A percentile compares a stretch with the other conserved stretches of the same genome.
These are phyloP conservation scores for Oxyteleia sp. DNA, from an alignment of 2,888 invertebrate genomes.

Conservation along the genomic window DNA sequence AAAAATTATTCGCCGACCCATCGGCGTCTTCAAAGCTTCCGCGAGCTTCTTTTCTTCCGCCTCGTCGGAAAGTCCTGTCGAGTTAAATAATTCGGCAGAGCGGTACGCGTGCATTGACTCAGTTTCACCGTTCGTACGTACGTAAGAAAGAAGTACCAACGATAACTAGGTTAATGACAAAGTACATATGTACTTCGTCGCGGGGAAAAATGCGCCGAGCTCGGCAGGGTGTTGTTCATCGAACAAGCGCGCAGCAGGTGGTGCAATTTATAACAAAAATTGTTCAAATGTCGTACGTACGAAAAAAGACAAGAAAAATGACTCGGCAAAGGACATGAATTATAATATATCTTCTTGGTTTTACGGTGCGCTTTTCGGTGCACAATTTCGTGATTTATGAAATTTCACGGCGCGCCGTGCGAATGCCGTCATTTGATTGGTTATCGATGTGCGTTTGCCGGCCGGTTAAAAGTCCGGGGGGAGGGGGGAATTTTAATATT, in stretches of 20 bases:
- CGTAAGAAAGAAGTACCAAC: slow-evolving; percentile 9
- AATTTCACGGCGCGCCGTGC: slow-evolving; percentile 1
- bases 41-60: neutral
- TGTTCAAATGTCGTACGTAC: slow-evolving; percentile 52
- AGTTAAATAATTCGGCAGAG: neutral
- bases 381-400: slow-evolving; percentile 55
- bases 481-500: too few relatives aligned
- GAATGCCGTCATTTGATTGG: slow-evolving; percentile 23
- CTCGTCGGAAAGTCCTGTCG: too few relatives aligned
- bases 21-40: neutral
- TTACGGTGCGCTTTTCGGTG: slow-evolving; percentile 46
- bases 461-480: too few relatives aligned
- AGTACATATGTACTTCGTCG: slow-evolving; percentile 52
- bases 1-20: slow-evolving; percentile 14
- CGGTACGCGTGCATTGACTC: slow-evolving; percentile 8
- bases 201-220: slow-evolving; percentile 50
- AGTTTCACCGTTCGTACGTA: slow-evolving; percentile 7
- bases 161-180: slow-evolving; percentile 64
- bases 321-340: slow-evolving; percentile 56
- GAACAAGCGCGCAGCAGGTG: slow-evolving; percentile 64
- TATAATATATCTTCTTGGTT: slow-evolving; percentile 64
- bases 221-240: slow-evolving; percentile 50
- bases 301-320: slow-evolving; percentile 58
- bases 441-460: slow-evolving; percentile 28
- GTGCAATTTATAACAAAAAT: slow-evolving; percentile 68